These are phyloP conservation scores for Stegana nigrithorax DNA, from an alignment of 2,888 invertebrate genomes.

Conservation along the genomic window DNA sequence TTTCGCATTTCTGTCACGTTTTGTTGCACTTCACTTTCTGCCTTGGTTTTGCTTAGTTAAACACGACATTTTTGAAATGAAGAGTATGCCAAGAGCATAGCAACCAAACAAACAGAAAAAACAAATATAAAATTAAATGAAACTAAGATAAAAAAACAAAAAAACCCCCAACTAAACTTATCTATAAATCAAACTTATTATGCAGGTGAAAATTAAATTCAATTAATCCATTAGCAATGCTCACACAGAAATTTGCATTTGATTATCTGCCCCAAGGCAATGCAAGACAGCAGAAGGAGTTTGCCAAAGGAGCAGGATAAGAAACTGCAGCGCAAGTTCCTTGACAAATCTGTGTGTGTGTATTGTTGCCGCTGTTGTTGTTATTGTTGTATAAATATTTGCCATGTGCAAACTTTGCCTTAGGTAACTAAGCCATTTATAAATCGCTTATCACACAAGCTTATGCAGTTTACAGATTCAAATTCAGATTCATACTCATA, in stretches of 20 bases:
- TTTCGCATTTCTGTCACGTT: background rate
- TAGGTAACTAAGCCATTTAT: constrained; percentile 1
- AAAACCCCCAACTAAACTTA: background rate
- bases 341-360: background rate
- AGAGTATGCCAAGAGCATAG: too few relatives aligned
- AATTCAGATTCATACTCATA: too few relatives aligned
- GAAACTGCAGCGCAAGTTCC: too few relatives aligned
- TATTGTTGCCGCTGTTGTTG: too few relatives aligned
- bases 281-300: too few relatives aligned
- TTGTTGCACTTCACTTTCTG: background rate
- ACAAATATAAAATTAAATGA: too few relatives aligned
- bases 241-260: background rate
- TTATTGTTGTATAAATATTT: constrained; percentile 12
- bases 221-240: background rate
- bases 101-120: too few relatives aligned
- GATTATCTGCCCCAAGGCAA: background rate
- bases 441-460: constrained; percentile 9
- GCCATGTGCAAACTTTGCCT: constrained; percentile 8
- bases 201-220: background rate
- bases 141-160: too few relatives aligned
- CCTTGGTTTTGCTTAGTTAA: background rate
- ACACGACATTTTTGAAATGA: too few relatives aligned
- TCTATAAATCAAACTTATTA: background rate
- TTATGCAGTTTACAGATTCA: too few relatives aligned
- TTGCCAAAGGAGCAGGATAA: too few relatives aligned